phyloP scores from a whole-genome alignment of 2,888 invertebrate species.

The Epinotia bilunana region DNA sequence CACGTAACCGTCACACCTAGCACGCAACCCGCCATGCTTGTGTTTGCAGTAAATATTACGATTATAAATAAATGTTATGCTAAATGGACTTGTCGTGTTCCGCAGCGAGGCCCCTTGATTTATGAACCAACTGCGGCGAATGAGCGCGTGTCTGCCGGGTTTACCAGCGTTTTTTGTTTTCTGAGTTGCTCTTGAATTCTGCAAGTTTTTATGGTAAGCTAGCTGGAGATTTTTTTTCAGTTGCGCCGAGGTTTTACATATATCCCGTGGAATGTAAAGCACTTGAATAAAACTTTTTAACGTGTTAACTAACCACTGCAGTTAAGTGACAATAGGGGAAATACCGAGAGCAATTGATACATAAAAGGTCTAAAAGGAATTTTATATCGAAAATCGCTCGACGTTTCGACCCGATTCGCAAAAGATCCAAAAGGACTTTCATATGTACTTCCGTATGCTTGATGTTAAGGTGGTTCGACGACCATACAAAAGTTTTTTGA shows the following conservation, averaged over 20 bases:
- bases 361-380: too few relatives aligned
- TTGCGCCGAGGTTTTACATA: constrained; percentile 9
- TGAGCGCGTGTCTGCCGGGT: constrained; percentile 32
- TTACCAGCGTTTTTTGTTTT: constrained; percentile 35
- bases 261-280: constrained; percentile 3
- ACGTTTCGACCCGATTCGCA: too few relatives aligned
- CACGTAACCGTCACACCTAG: not conserved
- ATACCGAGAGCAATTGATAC: too few relatives aligned
- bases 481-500: too few relatives aligned
- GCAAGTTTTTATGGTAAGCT: constrained; percentile 16
- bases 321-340: too few relatives aligned
- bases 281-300: constrained; percentile 4
- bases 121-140: constrained; percentile 41
- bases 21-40: constrained; percentile 21
- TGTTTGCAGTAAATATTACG: constrained; percentile 27
- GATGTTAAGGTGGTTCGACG: too few relatives aligned
- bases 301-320: not conserved
- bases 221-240: constrained; percentile 15
- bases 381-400: too few relatives aligned
- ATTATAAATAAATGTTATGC: constrained; percentile 43
- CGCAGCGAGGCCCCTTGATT: constrained; percentile 35
- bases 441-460: too few relatives aligned
- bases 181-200: constrained; percentile 24
- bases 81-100: constrained; percentile 42
- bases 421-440: too few relatives aligned